Conservation (phyloP, 2,797 vertebrate genomes). For the Hypotaenidia philippensis region DNA sequence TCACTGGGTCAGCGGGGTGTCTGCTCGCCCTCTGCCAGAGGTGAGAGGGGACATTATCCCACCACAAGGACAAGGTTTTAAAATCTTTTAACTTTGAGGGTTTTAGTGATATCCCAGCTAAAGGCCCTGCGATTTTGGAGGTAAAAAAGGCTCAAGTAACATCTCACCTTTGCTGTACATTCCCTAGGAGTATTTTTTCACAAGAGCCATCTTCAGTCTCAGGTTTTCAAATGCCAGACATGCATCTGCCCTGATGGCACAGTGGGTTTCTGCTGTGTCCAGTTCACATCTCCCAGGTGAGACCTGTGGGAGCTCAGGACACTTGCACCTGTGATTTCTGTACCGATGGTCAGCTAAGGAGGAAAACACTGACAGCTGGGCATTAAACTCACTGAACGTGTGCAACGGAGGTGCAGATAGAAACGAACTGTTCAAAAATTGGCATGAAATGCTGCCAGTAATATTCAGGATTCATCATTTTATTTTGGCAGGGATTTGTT, state of each 20-base stretch:
- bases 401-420: background rate
- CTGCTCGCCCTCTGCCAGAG: background rate
- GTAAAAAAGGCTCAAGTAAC: background rate
- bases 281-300: rapidly evolving
- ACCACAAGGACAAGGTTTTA: background rate
- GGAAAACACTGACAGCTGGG: constrained; percentile 39
- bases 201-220: background rate
- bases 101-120: background rate
- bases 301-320: background rate
- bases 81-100: background rate
- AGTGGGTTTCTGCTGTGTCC: background rate
- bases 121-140: background rate
- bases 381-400: background rate
- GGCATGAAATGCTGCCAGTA: constrained; percentile 59
- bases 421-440: constrained; percentile 29
- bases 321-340: background rate
- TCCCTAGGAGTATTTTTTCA: background rate
- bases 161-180: background rate
- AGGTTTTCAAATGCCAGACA: background rate
- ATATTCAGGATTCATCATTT: constrained; percentile 71
- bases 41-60: no score
- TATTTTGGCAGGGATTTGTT: constrained; percentile 75
- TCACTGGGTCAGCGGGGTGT: background rate
- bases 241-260: background rate
- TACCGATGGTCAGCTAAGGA: background rate